Base-by-base conservation (phyloP, 2,113 vertebrate genomes). In the Nothoprocta pentlandii region DNA sequence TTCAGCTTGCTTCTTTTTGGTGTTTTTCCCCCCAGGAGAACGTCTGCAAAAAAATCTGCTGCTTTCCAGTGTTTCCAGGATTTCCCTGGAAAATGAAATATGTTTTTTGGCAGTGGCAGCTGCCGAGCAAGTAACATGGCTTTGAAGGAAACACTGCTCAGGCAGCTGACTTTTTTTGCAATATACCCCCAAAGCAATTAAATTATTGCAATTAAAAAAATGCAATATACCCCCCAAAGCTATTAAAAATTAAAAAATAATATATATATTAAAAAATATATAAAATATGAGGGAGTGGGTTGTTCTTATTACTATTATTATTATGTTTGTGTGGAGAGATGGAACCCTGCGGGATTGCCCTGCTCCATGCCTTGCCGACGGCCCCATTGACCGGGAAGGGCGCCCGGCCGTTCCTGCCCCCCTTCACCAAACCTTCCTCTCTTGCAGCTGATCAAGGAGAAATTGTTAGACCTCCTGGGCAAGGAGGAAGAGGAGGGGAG, bases 401-500 rank as follows among this genome's bases (percentile, higher is more conserved):
- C 4, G 9, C 46, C 36, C 13, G 2, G 54, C 61, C 10, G 3
- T 25, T 41, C 56, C 63, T 58, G 58, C 67, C 32, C 39, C 2
- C 46, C 34, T 62, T 49, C 77, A 81, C 23, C 23, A 36, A 19
- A 2, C 20, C 80, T 89, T 46, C 49, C 16, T 96, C 78, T 76
- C 78, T 95, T 88, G 67, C 98, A 99, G 99, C 98, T 99, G 94
- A 98, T 99, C 95, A 99, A 99, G 96, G 99, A 99, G 94, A 98
- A 98, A 90, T 93, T 99, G 56, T 94, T 99, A 98, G 99, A 99
- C 90, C 97, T 99, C 51, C 97, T 99, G 25, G 99, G 98, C 84
- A 98, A 98, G 95, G 99, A 99, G 54, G 99, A 99, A 21, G 99
- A 99, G 69, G 99, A 99, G 68, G 98, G 98, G 96, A 99, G 99